Evolutionary conservation across 2,888 invertebrate genomes (phyloP).

Genomic region (Stenoptilia bipunctidactyla): DNA sequence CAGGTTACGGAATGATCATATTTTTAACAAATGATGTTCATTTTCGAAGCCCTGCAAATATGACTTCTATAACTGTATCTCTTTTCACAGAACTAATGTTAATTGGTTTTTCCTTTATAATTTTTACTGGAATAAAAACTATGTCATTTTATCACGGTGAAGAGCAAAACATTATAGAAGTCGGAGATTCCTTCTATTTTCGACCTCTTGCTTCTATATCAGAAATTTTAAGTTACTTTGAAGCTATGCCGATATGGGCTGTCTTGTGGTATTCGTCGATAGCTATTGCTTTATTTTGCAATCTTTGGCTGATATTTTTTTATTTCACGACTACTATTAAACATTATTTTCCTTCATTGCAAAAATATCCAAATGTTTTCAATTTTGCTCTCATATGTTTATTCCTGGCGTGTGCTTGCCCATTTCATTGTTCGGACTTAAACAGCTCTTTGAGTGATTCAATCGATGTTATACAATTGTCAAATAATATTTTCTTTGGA

Average conservation of each 20-base stretch:
- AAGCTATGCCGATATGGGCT: slow-evolving; percentile 34
- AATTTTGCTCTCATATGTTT: slow-evolving; percentile 23
- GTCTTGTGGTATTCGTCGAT: slow-evolving; percentile 43
- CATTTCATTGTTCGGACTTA: slow-evolving; percentile 47
- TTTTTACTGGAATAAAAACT: slow-evolving; percentile 44
- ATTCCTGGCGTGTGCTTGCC: slow-evolving; percentile 28
- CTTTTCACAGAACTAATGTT: slow-evolving; percentile 31
- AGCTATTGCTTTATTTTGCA: slow-evolving; percentile 32
- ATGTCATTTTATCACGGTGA: slow-evolving; percentile 54
- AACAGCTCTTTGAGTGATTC: slow-evolving; percentile 32
- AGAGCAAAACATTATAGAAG: slow-evolving; percentile 43
- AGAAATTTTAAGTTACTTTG: slow-evolving; percentile 45
- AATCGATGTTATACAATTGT: slow-evolving; percentile 37
- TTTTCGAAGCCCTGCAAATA: slow-evolving; percentile 52
- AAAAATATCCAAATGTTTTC: slow-evolving; percentile 23
- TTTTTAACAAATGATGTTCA: slow-evolving; percentile 37
- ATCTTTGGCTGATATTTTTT: slow-evolving; percentile 37
- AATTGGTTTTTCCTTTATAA: slow-evolving; percentile 31
- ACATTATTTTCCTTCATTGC: slow-evolving; percentile 17
- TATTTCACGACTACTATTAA: slow-evolving; percentile 32
- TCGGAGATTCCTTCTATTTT: slow-evolving; percentile 33
- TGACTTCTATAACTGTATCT: slow-evolving; percentile 37
- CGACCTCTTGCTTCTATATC: slow-evolving; percentile 35
- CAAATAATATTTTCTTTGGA: slow-evolving; percentile 40
- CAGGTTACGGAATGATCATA: slow-evolving; percentile 43